These are phyloP conservation scores for Gallinago media DNA, from an alignment of 2,113 vertebrate species.

Conservation along the genomic window DNA sequence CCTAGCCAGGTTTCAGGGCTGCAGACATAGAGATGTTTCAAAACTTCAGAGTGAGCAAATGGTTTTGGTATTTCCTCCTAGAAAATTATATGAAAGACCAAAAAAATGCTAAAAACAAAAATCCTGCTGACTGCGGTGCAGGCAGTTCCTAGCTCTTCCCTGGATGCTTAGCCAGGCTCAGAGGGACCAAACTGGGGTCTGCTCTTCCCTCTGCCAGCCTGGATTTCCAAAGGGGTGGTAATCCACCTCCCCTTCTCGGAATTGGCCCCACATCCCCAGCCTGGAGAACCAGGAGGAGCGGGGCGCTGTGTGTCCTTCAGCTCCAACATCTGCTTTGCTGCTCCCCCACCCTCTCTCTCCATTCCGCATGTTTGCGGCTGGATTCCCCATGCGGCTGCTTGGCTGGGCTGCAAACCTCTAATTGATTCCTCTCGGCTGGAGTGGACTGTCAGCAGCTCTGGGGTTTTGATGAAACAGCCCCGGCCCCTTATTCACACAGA, in stretches of 20 bases:
- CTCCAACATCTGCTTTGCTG: background rate
- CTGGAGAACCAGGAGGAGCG: background rate
- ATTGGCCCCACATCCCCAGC: background rate
- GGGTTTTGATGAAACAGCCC: background rate
- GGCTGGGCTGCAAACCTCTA: constrained; percentile 23
- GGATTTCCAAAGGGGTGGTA: background rate
- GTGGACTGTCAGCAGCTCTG: background rate
- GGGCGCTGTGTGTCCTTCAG: background rate
- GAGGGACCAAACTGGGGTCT: background rate
- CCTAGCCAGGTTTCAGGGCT: background rate
- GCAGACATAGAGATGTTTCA: background rate
- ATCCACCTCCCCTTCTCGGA: background rate
- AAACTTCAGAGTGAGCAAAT: background rate
- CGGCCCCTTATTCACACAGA: background rate
- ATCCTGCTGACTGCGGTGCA: background rate
- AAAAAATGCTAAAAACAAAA: background rate
- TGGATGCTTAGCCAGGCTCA: background rate
- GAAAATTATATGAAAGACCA: background rate
- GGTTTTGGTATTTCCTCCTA: constrained; percentile 53
- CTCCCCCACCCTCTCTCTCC: constrained; percentile 1
- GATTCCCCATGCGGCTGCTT: constrained; percentile 8
- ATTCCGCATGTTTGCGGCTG: constrained; percentile 28
- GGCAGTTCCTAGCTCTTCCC: background rate
- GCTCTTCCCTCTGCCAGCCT: background rate
- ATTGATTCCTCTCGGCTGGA: background rate